Evolutionary conservation across 2,888 invertebrate species (phyloP).

Genomic region (Cancer borealis): DNA sequence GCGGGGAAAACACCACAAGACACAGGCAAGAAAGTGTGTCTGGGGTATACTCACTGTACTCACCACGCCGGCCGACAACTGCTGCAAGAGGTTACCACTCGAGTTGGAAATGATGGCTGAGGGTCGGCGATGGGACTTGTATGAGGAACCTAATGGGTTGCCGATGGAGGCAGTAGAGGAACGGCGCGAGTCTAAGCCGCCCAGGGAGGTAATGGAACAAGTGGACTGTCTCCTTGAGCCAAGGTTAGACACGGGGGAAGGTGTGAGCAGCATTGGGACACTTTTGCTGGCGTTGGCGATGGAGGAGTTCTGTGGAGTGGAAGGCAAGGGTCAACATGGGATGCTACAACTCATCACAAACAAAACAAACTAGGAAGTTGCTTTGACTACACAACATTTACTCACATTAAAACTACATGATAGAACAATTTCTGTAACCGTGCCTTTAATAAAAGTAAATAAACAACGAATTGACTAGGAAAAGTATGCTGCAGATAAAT

Average conservation of each 20-base stretch:
- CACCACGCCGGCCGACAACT: slow-evolving; percentile 96
- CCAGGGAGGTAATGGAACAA: slow-evolving; percentile 75
- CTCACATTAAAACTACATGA: background rate
- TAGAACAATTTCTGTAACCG: background rate
- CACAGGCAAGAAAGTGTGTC: slow-evolving; percentile 50
- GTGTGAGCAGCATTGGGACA: slow-evolving; percentile 77
- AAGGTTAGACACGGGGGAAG: slow-evolving; percentile 66
- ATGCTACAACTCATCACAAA: background rate
- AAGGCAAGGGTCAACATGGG: background rate
- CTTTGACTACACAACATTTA: too few species aligned
- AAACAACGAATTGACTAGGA: background rate
- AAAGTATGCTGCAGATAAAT: background rate
- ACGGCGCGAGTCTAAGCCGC: slow-evolving; percentile 75
- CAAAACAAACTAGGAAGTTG: background rate
- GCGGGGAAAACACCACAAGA: slow-evolving; percentile 24
- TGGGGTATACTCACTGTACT: slow-evolving; percentile 81
- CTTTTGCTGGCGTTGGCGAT: slow-evolving; percentile 77
- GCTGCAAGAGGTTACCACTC: slow-evolving; percentile 86
- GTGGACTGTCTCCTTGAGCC: slow-evolving; percentile 74
- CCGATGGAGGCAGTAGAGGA: slow-evolving; percentile 75
- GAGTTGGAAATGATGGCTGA: slow-evolving; percentile 76
- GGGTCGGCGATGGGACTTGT: slow-evolving; percentile 74
- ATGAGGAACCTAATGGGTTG: slow-evolving; percentile 70
- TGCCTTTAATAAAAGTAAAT: background rate
- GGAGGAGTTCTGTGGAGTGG: slow-evolving; percentile 69